Base-by-base conservation (phyloP, 2,888 invertebrate species). In the Altica lythri region DNA sequence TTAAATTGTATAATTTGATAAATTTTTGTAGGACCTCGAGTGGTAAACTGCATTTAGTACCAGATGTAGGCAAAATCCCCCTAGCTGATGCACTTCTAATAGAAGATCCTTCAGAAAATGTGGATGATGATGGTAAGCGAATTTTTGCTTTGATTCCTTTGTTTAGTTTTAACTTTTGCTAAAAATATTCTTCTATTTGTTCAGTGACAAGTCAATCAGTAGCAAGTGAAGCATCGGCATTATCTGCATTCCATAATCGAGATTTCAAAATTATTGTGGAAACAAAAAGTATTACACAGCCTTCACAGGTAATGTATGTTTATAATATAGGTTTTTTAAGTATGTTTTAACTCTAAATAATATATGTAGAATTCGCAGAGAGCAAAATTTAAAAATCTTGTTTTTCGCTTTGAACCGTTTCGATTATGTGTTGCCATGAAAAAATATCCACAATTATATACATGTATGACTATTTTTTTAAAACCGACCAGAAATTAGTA, bases 61-160 rank as follows among this genome's bases (percentile, higher is more conserved):
- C 90, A n/a, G 86, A 88, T 6, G 82, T 87, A 43, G 94, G 92
- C 0, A 86, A 90, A 68, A 85, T 94, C 63, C 86, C 92, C 0
- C 78, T 95, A 30, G 88, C 89, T 25, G 92, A 94, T 67, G 90
- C 92, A 2, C 81, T 91, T 55, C 80, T 95, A 17, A 86, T 94
- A 42, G 95, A 95, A 74, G 94, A 95, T 71, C 91, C 92, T 0
- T 83, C 80, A 62, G 86, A 86, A 51, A 79, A 78, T 61, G 81
- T 82, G 51, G 87, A 88, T 59, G 86, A 86, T 62, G 88, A 89
- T 67, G 89, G 87, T 84, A 72, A 67, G 47, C 34, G 29, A 29
- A 29, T 19, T 48, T 44, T 22, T 12, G 6, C 17, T 34, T 14
- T 8, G 51, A n/a, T n/a, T n/a, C n/a, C n/a, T n/a, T n/a, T n/a